Evolutionary conservation across 2,888 invertebrate species (phyloP), one percentile per base, ranked within the genome.

Genomic region (Bhutanitis thaidina): DNA sequence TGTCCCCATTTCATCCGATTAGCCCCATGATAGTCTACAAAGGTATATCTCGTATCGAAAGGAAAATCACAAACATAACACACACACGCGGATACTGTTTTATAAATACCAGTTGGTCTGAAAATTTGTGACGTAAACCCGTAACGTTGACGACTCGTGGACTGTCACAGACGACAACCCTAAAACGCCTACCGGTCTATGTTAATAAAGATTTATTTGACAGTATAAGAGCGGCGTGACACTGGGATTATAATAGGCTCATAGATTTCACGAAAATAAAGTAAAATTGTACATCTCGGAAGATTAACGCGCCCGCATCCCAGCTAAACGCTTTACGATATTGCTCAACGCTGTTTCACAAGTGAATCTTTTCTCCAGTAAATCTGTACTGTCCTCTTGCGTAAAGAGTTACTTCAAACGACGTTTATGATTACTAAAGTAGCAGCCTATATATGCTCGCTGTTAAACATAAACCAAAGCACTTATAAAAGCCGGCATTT

Each of bases 221-320:
- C 46, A 41, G 40, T 20, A n/a, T 41, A 45, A 39, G 50, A 50
- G 25, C 25, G n/a, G 12, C 15, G 10, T 29, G 49, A 37, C 49
- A 39, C 46, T 25, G 30, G 14, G 16, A 34, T 43, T 37, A 37
- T 46, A 43, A 44, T 36, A 8, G 40, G 14, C 41, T 36, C 15
- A 37, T 51, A 8, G 30, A 52, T 37, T 51, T 46, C 25, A 52
- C 41, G 37, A 41, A 43, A 46, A 46, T 52, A 43, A 52, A 46
- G 37, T 52, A 43, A 37, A 52, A 1, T 46, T 37, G 37, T 20
- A 39, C 44, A 30, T 37, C 14, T 13, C 1, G 9, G 1, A 39
- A 45, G 39, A 50, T 50, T 44, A 36, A 50, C 29, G 16, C 7
- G 32, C 10, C 25, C 15, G 29, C 25, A 29, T 25, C 7, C 1